Evolutionary conservation across 2,113 vertebrate genomes (phyloP), one percentile per base, ranked within the genome.

Genomic region (Lepus europaeus): DNA sequence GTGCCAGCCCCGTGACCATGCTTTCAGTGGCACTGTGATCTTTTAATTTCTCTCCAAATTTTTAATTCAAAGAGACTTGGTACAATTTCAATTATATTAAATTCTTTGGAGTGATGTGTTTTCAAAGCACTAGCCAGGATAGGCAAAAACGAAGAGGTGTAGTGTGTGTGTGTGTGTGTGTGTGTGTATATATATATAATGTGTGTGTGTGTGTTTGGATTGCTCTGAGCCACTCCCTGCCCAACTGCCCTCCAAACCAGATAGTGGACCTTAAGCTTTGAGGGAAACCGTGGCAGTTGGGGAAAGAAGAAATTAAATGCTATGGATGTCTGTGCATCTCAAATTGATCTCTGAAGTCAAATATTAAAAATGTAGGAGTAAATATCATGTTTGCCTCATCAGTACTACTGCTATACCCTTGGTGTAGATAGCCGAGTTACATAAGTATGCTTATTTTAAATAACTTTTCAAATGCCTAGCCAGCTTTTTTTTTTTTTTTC

Each of bases 331-430:
- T 72, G 20, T 93, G 36, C 88, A 74, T 87, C 69, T 93, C 39
- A 76, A 12, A 45, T 73, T 87, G 59, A 23, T 81, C 83, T 93
- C 82, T 83, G 59, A 89, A 86, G 13, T 89, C 17, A 92, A 69
- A 70, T 94, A 20, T 49, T 36, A 81, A 78, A 93, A 64, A 64
- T 56, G 10, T 19, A 69, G 12, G 33, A 13, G 61, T 90, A 36
- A 66, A 45, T 93, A 45, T 23, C 17, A 51, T 53, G 78, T 82
- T 69, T 10, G 2, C 27, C 12, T 77, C 27, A 86, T 78, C 11
- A 31, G 10, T 89, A 25, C 14, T 49, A 6, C 45, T 66, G 12
- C 33, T 39, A 74, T 31, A 23, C 64, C 45, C 74, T 22, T 81
- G 25, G 4, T 39, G 39, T 20, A 86, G 66, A 56, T 36, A 20